Conservation (phyloP, 2,888 invertebrate genomes). For the Phrixothrix hirtus region DNA sequence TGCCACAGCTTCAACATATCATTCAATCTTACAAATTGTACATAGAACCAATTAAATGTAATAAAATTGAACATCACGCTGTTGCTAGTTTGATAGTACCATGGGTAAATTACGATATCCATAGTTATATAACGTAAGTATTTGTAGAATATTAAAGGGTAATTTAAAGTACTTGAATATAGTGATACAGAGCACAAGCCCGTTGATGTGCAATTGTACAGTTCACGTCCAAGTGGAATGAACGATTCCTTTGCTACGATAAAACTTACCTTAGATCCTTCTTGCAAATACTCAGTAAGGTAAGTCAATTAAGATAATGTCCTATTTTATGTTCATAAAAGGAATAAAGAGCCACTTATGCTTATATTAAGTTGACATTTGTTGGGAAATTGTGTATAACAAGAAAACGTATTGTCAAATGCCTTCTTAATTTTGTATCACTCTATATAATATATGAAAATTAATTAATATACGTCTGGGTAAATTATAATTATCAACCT, state of each 20-base stretch:
- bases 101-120: slow-evolving; percentile 67
- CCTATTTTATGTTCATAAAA: not conserved
- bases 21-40: slow-evolving; percentile 65
- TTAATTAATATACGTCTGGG: too few species aligned
- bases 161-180: slow-evolving; percentile 7
- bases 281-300: slow-evolving; percentile 71
- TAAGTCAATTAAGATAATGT: slow-evolving; percentile 48
- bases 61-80: slow-evolving; percentile 59
- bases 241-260: slow-evolving; percentile 59
- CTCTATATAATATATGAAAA: too few species aligned
- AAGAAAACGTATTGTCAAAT: too few species aligned
- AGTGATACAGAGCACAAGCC: slow-evolving; percentile 57
- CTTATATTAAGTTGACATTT: too few species aligned
- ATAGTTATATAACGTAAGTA: slow-evolving; percentile 65
- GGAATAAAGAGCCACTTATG: too few species aligned
- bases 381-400: too few species aligned
- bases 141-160: not conserved
- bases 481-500: too few species aligned
- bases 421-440: too few species aligned
- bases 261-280: slow-evolving; percentile 69
- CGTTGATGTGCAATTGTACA: slow-evolving; percentile 64
- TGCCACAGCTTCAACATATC: slow-evolving; percentile 62
- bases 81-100: slow-evolving; percentile 66
- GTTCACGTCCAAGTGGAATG: slow-evolving; percentile 58
- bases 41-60: slow-evolving; percentile 60